Evolutionary conservation across 2,113 vertebrate species (phyloP).

Genomic region (Hyaena hyaena): DNA sequence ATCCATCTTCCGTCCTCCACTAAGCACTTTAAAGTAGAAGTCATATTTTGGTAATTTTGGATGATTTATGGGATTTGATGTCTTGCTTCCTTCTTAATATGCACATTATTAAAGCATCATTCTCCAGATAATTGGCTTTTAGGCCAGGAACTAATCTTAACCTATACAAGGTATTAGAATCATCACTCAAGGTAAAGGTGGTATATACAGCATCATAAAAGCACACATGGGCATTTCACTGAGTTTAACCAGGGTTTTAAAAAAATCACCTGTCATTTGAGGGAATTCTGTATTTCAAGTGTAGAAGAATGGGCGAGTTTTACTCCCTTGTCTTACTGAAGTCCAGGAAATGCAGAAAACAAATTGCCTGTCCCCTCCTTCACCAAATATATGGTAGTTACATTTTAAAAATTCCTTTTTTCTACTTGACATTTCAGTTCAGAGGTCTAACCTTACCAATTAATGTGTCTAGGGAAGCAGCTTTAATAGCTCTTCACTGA

Average conservation of each 20-base stretch:
- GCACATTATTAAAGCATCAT: slow-evolving; percentile 21
- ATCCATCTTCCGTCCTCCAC: slow-evolving; percentile 41
- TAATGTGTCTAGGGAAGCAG: slow-evolving; percentile 24
- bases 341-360: not conserved
- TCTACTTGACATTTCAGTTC: slow-evolving; percentile 37
- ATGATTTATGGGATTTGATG: slow-evolving; percentile 28
- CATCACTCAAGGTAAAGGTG: slow-evolving; percentile 2
- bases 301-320: not conserved
- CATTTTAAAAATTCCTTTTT: not conserved
- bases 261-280: slow-evolving; percentile 12
- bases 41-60: slow-evolving; percentile 54
- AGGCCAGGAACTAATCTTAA: slow-evolving; percentile 53
- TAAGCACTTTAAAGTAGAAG: slow-evolving; percentile 55
- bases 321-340: not conserved
- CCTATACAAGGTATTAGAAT: slow-evolving; percentile 12
- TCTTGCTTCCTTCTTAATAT: slow-evolving; percentile 55
- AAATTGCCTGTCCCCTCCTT: not conserved
- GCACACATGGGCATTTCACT: not conserved
- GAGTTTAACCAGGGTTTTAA: not conserved
- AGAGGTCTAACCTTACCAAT: slow-evolving; percentile 54
- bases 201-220: not conserved
- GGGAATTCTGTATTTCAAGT: slow-evolving; percentile 11
- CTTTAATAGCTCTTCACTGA: slow-evolving; percentile 43
- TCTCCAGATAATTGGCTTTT: slow-evolving; percentile 42
- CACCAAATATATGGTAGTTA: slow-evolving; percentile 33